A percentile compares a stretch with the other conserved stretches of the same genome.
Conservation (phyloP, 2,888 invertebrate genomes). For the Lottia gigantea region DNA sequence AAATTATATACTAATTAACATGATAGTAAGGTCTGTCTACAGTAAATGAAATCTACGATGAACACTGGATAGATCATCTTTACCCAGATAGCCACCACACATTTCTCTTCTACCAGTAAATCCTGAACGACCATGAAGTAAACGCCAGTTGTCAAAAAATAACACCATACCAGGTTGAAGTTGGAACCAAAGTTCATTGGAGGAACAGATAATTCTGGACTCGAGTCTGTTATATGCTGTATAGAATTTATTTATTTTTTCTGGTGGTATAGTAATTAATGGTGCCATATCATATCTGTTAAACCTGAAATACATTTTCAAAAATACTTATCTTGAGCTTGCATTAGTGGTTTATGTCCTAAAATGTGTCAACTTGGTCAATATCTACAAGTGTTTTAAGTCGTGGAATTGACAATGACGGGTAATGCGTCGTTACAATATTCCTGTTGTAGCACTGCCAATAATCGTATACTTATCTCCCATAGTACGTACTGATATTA, state of each 20-base stretch:
- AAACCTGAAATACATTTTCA: slow-evolving; percentile 65
- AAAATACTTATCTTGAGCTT: not conserved
- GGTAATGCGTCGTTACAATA: too few species aligned
- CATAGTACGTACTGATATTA: too few species aligned
- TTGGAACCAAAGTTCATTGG: slow-evolving; percentile 67
- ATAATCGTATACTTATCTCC: too few species aligned
- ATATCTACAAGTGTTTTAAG: too few species aligned
- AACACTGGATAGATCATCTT: slow-evolving; percentile 70
- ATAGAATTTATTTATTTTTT: slow-evolving; percentile 75
- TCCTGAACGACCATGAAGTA: slow-evolving; percentile 79
- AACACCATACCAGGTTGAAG: slow-evolving; percentile 77
- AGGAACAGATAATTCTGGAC: slow-evolving; percentile 36
- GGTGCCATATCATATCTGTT: slow-evolving; percentile 82
- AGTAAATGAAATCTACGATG: not conserved
- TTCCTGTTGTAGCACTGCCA: too few species aligned
- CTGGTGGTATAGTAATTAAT: slow-evolving; percentile 72
- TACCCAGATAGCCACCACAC: slow-evolving; percentile 79
- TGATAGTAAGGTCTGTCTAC: too few species aligned
- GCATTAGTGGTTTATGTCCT: too few species aligned
- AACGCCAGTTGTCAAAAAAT: slow-evolving; percentile 83
- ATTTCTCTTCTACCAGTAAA: slow-evolving; percentile 78
- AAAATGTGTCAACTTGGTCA: too few species aligned
- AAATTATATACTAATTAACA: too few species aligned
- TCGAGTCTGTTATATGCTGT: slow-evolving; percentile 54
- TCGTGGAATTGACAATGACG: too few species aligned